phyloP scores from a whole-genome alignment of 2,797 vertebrate species.

The Sparus aurata region DNA sequence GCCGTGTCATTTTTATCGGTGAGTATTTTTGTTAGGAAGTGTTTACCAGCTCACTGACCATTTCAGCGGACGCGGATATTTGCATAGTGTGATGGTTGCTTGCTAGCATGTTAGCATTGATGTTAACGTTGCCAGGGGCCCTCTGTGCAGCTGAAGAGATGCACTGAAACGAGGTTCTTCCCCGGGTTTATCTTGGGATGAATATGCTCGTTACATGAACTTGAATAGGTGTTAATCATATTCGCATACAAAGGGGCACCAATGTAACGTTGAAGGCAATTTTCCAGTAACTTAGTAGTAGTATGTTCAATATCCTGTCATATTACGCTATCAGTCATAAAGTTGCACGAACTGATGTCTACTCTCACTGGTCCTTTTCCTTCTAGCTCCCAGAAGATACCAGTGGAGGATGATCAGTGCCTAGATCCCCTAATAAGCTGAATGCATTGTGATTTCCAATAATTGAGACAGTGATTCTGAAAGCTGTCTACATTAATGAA shows the following conservation, averaged over 20 bases:
- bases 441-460: constrained; percentile 99
- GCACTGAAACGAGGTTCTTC: not conserved
- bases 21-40: constrained; percentile 47
- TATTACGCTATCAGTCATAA: not conserved
- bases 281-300: no score
- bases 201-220: not conserved
- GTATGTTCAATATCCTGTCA: not conserved
- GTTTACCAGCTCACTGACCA: not conserved
- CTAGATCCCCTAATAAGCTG: constrained; percentile 95
- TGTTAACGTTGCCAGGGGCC: constrained; percentile 54
- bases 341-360: constrained; percentile 36
- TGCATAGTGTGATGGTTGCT: not conserved
- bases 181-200: not conserved
- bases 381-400: constrained; percentile 81
- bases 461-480: constrained; percentile 99
- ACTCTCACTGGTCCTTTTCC: constrained; percentile 56
- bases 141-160: constrained; percentile 39
- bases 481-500: constrained; percentile 99
- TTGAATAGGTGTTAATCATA: not conserved
- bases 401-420: constrained; percentile 89
- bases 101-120: constrained; percentile 57
- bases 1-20: constrained; percentile 59
- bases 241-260: accelerated
- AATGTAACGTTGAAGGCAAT: accelerated
- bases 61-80: not conserved